Evolutionary conservation across 2,797 vertebrate genomes (phyloP).

Genomic region (Ciconia nigra): DNA sequence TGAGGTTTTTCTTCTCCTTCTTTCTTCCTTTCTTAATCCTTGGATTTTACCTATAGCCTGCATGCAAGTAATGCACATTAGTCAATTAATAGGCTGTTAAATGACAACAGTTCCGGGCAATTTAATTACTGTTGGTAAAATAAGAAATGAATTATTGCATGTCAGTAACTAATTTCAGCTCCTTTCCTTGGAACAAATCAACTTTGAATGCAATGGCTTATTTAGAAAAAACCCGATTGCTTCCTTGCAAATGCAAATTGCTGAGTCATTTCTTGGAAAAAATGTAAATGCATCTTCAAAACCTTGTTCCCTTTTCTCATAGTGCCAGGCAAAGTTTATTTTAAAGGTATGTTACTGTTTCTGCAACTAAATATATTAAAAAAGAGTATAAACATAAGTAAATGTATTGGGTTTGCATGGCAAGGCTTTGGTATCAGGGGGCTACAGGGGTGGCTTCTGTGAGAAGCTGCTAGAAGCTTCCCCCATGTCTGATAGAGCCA

Average conservation of each 20-base stretch:
- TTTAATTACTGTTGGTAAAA: slow-evolving; percentile 88
- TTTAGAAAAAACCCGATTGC: neutral
- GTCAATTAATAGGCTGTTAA: slow-evolving; percentile 99
- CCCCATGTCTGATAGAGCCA: neutral
- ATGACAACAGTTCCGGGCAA: slow-evolving; percentile 93
- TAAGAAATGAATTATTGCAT: slow-evolving; percentile 81
- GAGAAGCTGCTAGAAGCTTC: neutral
- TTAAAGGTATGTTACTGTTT: neutral
- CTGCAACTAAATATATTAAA: neutral
- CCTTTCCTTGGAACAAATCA: slow-evolving; percentile 73
- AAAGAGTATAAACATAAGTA: neutral
- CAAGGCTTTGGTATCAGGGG: neutral
- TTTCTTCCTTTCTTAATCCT: slow-evolving; percentile 70
- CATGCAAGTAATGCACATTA: slow-evolving; percentile 88
- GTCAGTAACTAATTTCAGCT: slow-evolving; percentile 74
- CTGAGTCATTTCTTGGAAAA: neutral
- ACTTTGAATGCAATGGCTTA: slow-evolving; percentile 61
- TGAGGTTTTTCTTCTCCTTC: slow-evolving; percentile 32
- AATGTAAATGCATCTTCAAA: neutral
- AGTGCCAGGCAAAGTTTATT: neutral
- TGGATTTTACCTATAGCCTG: slow-evolving; percentile 86
- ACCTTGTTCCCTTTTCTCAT: neutral
- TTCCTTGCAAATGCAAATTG: slow-evolving; percentile 28
- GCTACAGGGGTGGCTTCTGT: neutral
- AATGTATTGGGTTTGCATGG: neutral